These are phyloP conservation scores for Silurus asotus DNA, from an alignment of 2,113 vertebrate species.

Conservation along the genomic window DNA sequence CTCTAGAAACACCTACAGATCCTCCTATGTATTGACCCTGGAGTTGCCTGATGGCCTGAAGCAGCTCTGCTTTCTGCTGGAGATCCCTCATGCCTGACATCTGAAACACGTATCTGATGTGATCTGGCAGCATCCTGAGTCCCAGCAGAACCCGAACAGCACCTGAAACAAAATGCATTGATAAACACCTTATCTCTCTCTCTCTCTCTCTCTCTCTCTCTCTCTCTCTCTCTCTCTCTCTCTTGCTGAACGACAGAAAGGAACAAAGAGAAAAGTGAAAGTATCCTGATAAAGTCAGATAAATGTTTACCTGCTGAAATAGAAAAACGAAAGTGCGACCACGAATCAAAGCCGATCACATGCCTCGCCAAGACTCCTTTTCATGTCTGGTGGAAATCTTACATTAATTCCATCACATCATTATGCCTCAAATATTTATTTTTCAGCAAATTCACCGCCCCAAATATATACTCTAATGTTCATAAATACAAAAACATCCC, in stretches of 20 bases:
- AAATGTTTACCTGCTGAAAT: too few relatives aligned
- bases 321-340: too few relatives aligned
- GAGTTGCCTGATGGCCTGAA: slow-evolving; percentile 67
- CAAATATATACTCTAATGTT: neutral
- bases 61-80: slow-evolving; percentile 62
- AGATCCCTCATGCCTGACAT: slow-evolving; percentile 73
- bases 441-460: neutral
- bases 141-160: neutral
- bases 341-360: neutral
- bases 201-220: too few relatives aligned
- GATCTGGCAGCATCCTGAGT: slow-evolving; percentile 60
- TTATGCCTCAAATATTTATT: neutral
- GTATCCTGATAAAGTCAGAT: too few relatives aligned
- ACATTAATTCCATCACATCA: too few relatives aligned
- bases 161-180: neutral
- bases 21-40: slow-evolving; percentile 72
- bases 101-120: slow-evolving; percentile 64
- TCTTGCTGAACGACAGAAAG: too few relatives aligned
- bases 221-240: too few relatives aligned
- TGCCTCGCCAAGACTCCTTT: too few relatives aligned
- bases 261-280: too few relatives aligned
- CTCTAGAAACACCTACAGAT: slow-evolving; percentile 67
- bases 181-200: neutral
- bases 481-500: neutral
- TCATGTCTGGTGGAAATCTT: too few relatives aligned